These are phyloP conservation scores for Drosophila obscura DNA, from an alignment of 1,140 invertebrate genomes.

Conservation along the genomic window DNA sequence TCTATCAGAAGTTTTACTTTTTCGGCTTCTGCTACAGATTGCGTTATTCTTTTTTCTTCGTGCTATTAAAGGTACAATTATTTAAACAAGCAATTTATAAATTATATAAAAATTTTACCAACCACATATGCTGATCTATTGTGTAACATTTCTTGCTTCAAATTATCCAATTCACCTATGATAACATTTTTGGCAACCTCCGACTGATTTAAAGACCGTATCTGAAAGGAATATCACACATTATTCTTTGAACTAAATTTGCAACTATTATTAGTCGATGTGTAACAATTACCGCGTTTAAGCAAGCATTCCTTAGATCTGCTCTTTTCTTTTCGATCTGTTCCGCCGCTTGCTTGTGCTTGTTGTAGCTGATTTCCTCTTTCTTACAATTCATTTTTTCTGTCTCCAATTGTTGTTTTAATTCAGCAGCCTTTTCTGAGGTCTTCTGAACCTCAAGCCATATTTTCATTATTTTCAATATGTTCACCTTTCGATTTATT, in stretches of 20 bases:
- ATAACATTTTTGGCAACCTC: conserved; percentile 21
- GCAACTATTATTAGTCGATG: background rate
- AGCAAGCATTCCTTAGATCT: conserved; percentile 32
- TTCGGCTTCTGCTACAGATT: conserved; percentile 27
- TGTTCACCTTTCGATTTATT: conserved; percentile 53
- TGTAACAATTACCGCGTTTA: conserved; percentile 38
- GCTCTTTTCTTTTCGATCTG: conserved; percentile 17
- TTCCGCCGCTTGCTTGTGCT: conserved; percentile 10
- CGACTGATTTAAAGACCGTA: conserved; percentile 10
- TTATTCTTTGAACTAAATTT: no score
- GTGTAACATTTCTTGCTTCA: conserved; percentile 52
- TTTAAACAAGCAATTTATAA: background rate
- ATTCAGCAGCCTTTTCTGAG: conserved; percentile 29
- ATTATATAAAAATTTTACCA: background rate
- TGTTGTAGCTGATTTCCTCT: conserved; percentile 17
- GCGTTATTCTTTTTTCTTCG: conserved; percentile 38
- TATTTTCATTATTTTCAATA: conserved; percentile 61
- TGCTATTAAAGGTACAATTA: conserved; percentile 10
- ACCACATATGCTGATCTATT: conserved; percentile 55
- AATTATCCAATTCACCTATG: conserved; percentile 36
- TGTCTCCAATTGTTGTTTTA: conserved; percentile 24
- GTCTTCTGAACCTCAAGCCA: conserved; percentile 39
- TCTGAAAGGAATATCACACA: conserved; percentile 18
- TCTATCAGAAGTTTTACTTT: conserved; percentile 42
- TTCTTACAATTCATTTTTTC: conserved; percentile 24